Evolutionary conservation across 64 coral and sea anemone genomes (phyloP).

Genomic region (Catalaphyllia jardinei): DNA sequence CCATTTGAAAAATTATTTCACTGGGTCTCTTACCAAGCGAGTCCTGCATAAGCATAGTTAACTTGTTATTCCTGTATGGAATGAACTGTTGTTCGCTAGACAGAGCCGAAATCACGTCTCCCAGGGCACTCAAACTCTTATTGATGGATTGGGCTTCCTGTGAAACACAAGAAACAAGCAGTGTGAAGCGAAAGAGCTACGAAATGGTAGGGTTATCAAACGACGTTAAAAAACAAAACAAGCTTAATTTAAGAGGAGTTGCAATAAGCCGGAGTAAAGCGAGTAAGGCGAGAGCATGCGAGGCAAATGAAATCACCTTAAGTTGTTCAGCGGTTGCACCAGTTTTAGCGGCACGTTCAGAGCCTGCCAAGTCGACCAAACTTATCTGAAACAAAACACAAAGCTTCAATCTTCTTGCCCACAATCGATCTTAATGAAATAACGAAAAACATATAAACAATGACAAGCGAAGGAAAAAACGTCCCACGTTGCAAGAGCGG

Average conservation of each 20-base stretch:
- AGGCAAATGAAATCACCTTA: slow-evolving; percentile 51
- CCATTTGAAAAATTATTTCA: background rate
- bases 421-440: background rate
- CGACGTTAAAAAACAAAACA: background rate
- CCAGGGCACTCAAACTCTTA: slow-evolving; percentile 94
- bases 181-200: background rate
- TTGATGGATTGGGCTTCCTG: slow-evolving; percentile 99
- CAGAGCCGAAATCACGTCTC: slow-evolving; percentile 93
- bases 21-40: slow-evolving; percentile 72
- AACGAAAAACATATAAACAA: background rate
- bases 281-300: too few relatives aligned
- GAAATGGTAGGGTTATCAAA: background rate
- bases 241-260: background rate
- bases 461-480: too few relatives aligned
- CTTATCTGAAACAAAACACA: slow-evolving; percentile 70
- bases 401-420: background rate
- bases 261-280: too few relatives aligned
- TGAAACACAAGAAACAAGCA: background rate
- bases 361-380: slow-evolving; percentile 93
- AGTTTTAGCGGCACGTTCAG: slow-evolving; percentile 92
- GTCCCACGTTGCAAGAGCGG: too few relatives aligned
- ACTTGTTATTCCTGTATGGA: slow-evolving; percentile 95
- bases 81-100: slow-evolving; percentile 95
- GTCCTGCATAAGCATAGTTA: slow-evolving; percentile 96
- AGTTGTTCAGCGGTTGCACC: slow-evolving; percentile 86